phyloP scores from a whole-genome alignment of 2,113 vertebrate genomes.

The Cyprinodon brontotheroides region DNA sequence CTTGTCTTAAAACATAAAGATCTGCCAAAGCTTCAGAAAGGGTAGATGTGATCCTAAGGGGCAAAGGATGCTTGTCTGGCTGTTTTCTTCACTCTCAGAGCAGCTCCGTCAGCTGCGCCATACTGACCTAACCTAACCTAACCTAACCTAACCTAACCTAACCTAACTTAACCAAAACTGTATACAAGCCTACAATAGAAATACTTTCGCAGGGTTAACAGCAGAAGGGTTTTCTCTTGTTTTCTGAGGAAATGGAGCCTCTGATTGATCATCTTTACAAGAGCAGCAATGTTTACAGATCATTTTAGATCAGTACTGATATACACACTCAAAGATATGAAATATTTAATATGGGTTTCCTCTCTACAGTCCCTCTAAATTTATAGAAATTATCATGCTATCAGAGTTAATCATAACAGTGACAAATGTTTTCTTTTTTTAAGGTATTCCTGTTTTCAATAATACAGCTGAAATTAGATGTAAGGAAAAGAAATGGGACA shows the following conservation, averaged over 20 bases:
- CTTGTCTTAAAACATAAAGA: too few relatives aligned
- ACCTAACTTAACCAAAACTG: background rate
- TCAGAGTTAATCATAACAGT: background rate
- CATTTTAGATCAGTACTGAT: background rate
- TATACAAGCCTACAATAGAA: background rate
- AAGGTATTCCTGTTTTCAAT: constrained; percentile 1
- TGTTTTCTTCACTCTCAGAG: background rate
- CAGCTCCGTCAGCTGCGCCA: background rate
- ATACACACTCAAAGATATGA: background rate
- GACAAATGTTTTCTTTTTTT: background rate
- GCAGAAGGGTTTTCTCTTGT: background rate
- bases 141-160: too few relatives aligned
- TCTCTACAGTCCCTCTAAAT: background rate
- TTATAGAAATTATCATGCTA: background rate
- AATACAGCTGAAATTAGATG: background rate
- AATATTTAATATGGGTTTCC: background rate
- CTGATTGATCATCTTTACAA: background rate
- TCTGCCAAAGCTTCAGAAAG: background rate
- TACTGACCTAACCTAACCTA: too few relatives aligned
- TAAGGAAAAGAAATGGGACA: background rate
- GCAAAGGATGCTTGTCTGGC: background rate
- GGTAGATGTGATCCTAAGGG: background rate
- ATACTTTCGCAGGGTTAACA: background rate
- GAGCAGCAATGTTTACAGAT: background rate
- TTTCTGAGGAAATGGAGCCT: background rate